Conservation (phyloP, 37 sponge, comb jelly and placozoan species). For the Spongilla lacustris region DNA sequence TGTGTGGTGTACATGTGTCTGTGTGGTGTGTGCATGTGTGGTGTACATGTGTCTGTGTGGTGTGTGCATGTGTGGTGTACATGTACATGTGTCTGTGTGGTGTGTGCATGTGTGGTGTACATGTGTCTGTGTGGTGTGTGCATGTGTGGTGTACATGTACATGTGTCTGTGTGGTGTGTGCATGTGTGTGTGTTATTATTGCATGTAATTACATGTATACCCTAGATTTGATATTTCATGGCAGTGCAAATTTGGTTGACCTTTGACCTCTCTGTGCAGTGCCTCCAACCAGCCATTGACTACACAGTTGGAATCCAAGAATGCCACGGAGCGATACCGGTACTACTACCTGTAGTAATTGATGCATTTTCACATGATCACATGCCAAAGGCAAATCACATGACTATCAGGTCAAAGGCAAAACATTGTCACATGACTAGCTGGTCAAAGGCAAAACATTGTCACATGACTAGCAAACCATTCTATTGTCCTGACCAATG, state of each 20-base stretch:
- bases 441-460: not conserved
- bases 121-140: not conserved
- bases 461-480: no score
- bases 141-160: no score
- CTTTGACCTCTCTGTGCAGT: not conserved
- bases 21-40: no score
- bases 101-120: not conserved
- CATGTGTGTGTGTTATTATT: not conserved
- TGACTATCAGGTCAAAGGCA: no score
- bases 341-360: no score
- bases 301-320: constrained; percentile 50
- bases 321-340: constrained; percentile 48
- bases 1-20: no score
- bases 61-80: not conserved
- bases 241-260: not conserved
- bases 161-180: no score
- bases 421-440: not conserved
- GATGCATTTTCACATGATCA: no score
- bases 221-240: no score
- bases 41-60: not conserved
- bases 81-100: not conserved
- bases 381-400: no score
- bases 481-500: no score
- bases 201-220: no score
- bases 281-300: constrained; percentile 39